A percentile compares a stretch with the other conserved stretches of the same genome.
Conservation (phyloP, 2,888 invertebrate genomes). For the Hypomecis punctinalis region DNA sequence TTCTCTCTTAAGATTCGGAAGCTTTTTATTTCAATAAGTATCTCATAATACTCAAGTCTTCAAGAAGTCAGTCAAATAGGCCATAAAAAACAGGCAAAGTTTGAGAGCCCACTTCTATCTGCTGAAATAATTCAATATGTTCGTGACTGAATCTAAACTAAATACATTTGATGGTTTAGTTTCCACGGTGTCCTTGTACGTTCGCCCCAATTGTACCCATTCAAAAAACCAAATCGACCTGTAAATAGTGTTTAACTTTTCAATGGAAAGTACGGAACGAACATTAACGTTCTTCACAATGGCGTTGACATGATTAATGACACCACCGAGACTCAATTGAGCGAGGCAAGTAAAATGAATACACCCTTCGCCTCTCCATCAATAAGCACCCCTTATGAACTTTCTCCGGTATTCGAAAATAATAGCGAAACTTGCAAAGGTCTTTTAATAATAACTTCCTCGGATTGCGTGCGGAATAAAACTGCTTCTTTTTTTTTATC, state of each 20-base stretch:
- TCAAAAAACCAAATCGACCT: constrained; percentile 22
- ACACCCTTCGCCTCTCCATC: constrained; percentile 38
- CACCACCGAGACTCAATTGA: constrained; percentile 58
- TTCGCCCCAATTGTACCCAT: constrained; percentile 28
- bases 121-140: too few species aligned
- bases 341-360: constrained; percentile 57
- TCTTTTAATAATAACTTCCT: constrained; percentile 67
- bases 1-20: too few species aligned
- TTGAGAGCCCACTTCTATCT: too few species aligned
- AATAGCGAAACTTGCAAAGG: constrained; percentile 64
- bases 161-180: background rate
- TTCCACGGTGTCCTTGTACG: constrained; percentile 6
- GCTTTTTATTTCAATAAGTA: too few species aligned
- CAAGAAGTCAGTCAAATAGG: too few species aligned
- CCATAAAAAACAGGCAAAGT: too few species aligned
- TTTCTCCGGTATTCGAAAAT: constrained; percentile 61
- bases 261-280: constrained; percentile 51
- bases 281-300: constrained; percentile 53
- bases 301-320: constrained; percentile 64
- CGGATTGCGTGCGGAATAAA: constrained; percentile 53
- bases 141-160: too few species aligned
- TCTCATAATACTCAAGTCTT: too few species aligned
- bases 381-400: constrained; percentile 58
- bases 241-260: constrained; percentile 45
- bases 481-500: constrained; percentile 36